phyloP scores from a whole-genome alignment of 2,797 vertebrate species.

The Nannoperca obscura region DNA sequence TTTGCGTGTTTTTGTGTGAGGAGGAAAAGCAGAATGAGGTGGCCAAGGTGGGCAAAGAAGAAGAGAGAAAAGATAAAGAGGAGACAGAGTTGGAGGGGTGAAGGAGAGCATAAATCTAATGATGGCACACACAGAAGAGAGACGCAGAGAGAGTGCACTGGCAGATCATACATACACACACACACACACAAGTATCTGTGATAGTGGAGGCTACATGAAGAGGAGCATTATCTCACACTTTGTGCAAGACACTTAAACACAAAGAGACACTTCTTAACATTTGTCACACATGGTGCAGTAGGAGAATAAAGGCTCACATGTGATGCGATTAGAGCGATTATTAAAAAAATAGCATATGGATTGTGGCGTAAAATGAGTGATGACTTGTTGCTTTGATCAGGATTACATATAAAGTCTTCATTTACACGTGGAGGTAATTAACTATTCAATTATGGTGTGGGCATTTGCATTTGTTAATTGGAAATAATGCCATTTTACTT shows the following conservation, averaged over 20 bases:
- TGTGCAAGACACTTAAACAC: conserved; percentile 42
- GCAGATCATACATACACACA: conserved; percentile 30
- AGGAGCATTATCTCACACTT: conserved; percentile 44
- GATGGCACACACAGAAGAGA: conserved; percentile 24
- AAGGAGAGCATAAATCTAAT: conserved; percentile 50
- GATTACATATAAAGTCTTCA: conserved; percentile 10
- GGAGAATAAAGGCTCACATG: conserved; percentile 29
- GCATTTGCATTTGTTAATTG: conserved; percentile 14
- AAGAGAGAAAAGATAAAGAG: conserved; percentile 17
- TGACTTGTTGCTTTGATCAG: conserved; percentile 8
- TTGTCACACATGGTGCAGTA: conserved; percentile 10
- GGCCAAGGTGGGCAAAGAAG: conserved; percentile 19
- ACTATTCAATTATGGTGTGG: conserved; percentile 14
- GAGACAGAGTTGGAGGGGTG: conserved; percentile 29
- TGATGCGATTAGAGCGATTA: conserved; percentile 11
- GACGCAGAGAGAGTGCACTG: conserved; percentile 28
- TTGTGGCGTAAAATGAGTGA: conserved; percentile 12
- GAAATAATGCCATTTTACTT: background rate
- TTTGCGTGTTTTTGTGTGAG: conserved; percentile 3
- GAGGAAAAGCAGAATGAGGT: conserved; percentile 5
- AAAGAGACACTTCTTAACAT: conserved; percentile 22
- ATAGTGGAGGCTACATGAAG: conserved; percentile 32
- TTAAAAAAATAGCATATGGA: conserved; percentile 12
- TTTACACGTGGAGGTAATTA: conserved; percentile 29
- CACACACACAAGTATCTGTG: conserved; percentile 34